Percentiles rank a stretch among this genome's conserved stretches.
Evolutionary conservation across 64 coral and sea anemone genomes (phyloP).

Genomic region (Exaiptasia diaphana): DNA sequence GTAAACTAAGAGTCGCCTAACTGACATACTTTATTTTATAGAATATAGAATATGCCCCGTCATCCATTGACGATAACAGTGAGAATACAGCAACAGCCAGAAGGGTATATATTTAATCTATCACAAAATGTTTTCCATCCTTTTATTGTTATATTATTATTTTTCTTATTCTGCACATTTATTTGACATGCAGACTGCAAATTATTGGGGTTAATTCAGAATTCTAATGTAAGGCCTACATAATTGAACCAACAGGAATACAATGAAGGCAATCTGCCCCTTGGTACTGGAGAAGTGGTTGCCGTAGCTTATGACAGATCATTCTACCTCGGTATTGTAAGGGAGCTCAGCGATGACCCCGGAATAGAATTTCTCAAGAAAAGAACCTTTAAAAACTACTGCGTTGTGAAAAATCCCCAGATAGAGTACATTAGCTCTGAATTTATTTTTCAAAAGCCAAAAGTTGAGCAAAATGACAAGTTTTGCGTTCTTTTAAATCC

Average conservation of each 20-base stretch:
- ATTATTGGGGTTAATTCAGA: not conserved
- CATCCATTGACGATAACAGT: not conserved
- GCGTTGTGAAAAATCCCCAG: too few relatives aligned
- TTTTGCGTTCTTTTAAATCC: too few relatives aligned
- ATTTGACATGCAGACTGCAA: not conserved
- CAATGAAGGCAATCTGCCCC: not conserved
- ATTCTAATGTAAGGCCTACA: not conserved
- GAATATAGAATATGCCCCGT: too few relatives aligned
- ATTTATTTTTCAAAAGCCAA: too few relatives aligned
- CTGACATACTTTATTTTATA: too few relatives aligned
- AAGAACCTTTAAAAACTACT: too few relatives aligned
- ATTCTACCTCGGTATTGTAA: not conserved
- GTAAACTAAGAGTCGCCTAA: too few relatives aligned
- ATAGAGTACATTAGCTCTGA: too few relatives aligned
- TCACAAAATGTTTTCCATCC: too few relatives aligned
- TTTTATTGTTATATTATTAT: too few relatives aligned
- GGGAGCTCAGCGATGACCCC: not conserved
- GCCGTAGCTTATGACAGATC: not conserved
- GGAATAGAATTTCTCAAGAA: not conserved
- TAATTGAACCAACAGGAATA: not conserved
- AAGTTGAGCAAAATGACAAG: too few relatives aligned
- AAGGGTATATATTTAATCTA: not conserved
- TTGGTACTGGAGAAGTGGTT: not conserved
- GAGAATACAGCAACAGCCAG: not conserved
- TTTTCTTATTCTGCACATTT: too few relatives aligned